These are phyloP conservation scores for Acropternis orthonyx DNA, from an alignment of 2,797 vertebrate genomes.

Conservation along the genomic window DNA sequence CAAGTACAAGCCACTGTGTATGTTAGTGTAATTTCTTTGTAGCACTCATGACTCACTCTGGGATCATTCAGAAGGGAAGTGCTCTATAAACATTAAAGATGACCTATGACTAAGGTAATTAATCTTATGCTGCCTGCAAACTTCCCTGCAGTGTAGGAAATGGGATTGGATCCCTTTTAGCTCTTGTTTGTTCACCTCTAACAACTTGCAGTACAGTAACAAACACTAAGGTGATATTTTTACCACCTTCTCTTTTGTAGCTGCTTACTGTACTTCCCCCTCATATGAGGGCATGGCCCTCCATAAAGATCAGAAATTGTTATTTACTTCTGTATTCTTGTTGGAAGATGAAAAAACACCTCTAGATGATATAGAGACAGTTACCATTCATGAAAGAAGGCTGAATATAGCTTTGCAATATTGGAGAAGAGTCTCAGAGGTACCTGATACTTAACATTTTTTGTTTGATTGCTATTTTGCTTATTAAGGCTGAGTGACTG, in stretches of 20 bases:
- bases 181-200: neutral
- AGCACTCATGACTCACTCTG: neutral
- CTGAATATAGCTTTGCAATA: neutral
- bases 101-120: neutral
- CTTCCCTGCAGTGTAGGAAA: neutral
- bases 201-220: neutral
- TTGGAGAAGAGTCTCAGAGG: neutral
- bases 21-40: neutral
- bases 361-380: neutral
- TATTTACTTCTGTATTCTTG: neutral
- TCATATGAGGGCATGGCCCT: neutral
- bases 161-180: neutral
- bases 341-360: neutral
- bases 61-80: slow-evolving; percentile 8
- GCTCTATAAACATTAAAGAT: slow-evolving; percentile 24
- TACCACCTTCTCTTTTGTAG: neutral
- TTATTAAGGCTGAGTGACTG: neutral
- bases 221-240: neutral
- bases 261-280: neutral
- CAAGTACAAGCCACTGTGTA: neutral
- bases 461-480: neutral
- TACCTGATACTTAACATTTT: neutral
- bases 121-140: neutral
- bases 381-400: neutral
- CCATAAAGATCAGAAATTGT: neutral